phyloP scores from a whole-genome alignment of 2,797 vertebrate genomes.

The Vespertilio murinus region DNA sequence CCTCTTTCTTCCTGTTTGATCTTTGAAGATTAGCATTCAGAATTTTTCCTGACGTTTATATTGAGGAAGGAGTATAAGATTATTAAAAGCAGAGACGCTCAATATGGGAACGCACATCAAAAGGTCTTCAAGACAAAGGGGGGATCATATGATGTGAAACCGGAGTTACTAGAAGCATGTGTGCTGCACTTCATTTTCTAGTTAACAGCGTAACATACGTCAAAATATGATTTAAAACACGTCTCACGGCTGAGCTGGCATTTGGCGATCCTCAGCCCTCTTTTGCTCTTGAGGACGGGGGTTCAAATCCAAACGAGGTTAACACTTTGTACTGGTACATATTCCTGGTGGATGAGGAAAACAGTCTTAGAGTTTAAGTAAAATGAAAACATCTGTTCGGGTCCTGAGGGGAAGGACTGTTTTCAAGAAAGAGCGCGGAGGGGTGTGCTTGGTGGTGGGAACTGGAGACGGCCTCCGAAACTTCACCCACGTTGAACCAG shows the following conservation, averaged over 20 bases:
- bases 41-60: slow-evolving; percentile 80
- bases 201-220: slow-evolving; percentile 63
- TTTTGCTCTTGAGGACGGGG: slow-evolving; percentile 53
- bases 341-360: slow-evolving; percentile 51
- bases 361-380: neutral
- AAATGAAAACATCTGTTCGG: slow-evolving; percentile 64
- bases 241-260: slow-evolving; percentile 57
- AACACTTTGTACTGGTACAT: slow-evolving; percentile 57
- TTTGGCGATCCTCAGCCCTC: slow-evolving; percentile 53
- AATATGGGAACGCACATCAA: slow-evolving; percentile 82
- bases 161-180: slow-evolving; percentile 82
- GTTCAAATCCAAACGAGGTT: slow-evolving; percentile 74
- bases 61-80: slow-evolving; percentile 83
- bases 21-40: slow-evolving; percentile 77
- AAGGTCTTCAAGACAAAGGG: slow-evolving; percentile 81
- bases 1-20: slow-evolving; percentile 79
- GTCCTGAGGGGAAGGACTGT: slow-evolving; percentile 55
- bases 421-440: slow-evolving; percentile 42
- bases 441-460: slow-evolving; percentile 17
- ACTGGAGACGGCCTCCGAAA: slow-evolving; percentile 9
- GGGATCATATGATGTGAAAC: slow-evolving; percentile 76
- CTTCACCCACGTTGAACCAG: neutral
- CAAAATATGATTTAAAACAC: slow-evolving; percentile 66
- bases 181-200: slow-evolving; percentile 74
- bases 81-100: slow-evolving; percentile 83